Evolutionary conservation across 1,140 invertebrate species (phyloP).

Genomic region (Coptotermes formosanus): DNA sequence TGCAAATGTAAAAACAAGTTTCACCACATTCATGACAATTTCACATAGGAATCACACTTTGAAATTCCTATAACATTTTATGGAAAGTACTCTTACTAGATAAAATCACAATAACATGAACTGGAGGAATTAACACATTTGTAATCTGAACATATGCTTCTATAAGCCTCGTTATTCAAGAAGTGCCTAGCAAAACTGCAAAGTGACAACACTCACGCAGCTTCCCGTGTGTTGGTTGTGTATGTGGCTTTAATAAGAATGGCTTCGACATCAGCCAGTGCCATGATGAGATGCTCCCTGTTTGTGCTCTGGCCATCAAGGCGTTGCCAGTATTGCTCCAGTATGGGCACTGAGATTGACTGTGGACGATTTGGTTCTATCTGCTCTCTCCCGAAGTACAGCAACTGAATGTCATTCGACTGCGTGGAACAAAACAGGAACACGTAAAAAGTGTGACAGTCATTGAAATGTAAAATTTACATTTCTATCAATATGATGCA

Average conservation of each 20-base stretch:
- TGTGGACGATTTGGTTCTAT: conserved; percentile 60
- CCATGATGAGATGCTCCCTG: conserved; percentile 88
- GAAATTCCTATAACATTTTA: too few species aligned
- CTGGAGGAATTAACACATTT: too few species aligned
- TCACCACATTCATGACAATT: too few species aligned
- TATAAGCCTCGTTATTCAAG: too few species aligned
- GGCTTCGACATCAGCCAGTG: conserved; percentile 81
- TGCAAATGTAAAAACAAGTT: too few species aligned
- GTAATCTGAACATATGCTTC: too few species aligned
- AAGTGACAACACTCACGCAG: conserved; percentile 57
- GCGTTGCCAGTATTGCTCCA: conserved; percentile 79
- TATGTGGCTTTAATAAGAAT: conserved; percentile 94
- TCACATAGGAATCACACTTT: too few species aligned
- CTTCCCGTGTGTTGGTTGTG: conserved; percentile 72
- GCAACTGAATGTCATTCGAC: conserved; percentile 73
- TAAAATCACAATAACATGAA: too few species aligned
- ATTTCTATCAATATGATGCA: too few species aligned
- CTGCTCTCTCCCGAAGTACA: conserved; percentile 62
- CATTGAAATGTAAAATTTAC: too few species aligned
- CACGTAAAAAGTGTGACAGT: too few species aligned
- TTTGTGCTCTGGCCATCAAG: conserved; percentile 78
- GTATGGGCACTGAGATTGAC: conserved; percentile 67
- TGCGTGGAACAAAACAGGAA: conserved; percentile 45
- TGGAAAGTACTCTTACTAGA: too few species aligned
- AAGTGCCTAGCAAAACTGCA: neutral